Conservation (phyloP, 1,140 invertebrate genomes). For the Philopotamus ludificatus region DNA sequence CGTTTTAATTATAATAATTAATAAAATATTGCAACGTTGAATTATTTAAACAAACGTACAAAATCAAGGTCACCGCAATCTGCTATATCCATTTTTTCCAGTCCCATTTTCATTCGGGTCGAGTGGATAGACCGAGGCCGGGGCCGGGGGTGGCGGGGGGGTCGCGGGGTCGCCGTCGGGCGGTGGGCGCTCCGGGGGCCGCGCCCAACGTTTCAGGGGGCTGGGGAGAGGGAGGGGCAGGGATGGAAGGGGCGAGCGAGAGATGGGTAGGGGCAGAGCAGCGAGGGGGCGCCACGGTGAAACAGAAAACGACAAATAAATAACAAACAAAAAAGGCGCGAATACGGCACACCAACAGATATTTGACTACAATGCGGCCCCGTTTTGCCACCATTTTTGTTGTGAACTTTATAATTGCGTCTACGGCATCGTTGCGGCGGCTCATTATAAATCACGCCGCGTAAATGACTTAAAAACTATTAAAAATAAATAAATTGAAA, state of each 20-base stretch:
- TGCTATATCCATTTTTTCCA: conserved; percentile 40
- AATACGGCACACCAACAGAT: conserved; percentile 21
- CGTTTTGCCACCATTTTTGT: conserved; percentile 9
- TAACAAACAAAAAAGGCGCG: conserved; percentile 37
- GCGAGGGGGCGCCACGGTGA: conserved; percentile 2
- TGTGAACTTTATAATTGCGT: conserved; percentile 26
- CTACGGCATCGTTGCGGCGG: conserved; percentile 1
- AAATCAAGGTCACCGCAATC: conserved; percentile 19
- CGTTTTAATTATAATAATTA: too few species aligned
- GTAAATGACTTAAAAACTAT: neutral
- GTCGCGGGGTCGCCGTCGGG: neutral
- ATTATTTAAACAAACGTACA: too few species aligned
- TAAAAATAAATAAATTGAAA: neutral
- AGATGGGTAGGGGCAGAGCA: neutral
- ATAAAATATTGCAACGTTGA: too few species aligned
- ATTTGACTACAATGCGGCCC: conserved; percentile 6
- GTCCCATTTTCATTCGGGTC: conserved; percentile 42
- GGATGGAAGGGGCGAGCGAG: neutral
- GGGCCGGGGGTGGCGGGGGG: conserved; percentile 11
- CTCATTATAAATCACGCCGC: neutral
- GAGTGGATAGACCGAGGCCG: conserved; percentile 32
- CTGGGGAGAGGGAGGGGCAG: neutral
- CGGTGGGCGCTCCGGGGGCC: neutral
- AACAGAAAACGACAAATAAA: conserved; percentile 39
- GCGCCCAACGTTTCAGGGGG: neutral